These are phyloP conservation scores for Anseranas semipalmata DNA, from an alignment of 2,113 vertebrate genomes.

Conservation along the genomic window DNA sequence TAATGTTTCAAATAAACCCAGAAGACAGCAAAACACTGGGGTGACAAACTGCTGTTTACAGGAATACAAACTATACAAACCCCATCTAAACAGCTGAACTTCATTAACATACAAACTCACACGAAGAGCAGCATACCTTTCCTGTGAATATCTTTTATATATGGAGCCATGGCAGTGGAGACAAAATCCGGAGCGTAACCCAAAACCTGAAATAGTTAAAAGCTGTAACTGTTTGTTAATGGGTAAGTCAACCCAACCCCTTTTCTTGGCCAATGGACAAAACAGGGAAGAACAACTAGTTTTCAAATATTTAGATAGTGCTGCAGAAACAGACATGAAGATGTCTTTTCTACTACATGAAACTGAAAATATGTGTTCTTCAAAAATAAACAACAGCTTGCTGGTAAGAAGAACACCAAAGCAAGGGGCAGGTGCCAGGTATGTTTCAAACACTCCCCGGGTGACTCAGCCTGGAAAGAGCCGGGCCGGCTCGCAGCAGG, in stretches of 20 bases:
- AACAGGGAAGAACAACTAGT: background rate
- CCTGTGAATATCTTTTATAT: constrained; percentile 85
- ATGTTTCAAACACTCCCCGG: fast-evolving
- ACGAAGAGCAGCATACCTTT: constrained; percentile 72
- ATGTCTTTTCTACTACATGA: background rate
- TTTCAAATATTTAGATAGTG: fast-evolving
- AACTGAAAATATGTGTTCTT: fast-evolving
- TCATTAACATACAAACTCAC: background rate
- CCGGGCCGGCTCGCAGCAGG: background rate
- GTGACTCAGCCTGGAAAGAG: fast-evolving
- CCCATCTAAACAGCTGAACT: background rate
- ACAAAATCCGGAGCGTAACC: constrained; percentile 88
- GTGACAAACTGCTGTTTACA: background rate
- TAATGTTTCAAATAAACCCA: background rate
- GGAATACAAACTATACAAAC: background rate
- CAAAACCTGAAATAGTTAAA: constrained; percentile 75
- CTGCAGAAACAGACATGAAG: fast-evolving
- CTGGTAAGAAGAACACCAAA: fast-evolving
- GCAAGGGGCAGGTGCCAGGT: background rate
- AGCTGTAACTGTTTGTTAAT: background rate
- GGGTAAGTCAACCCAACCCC: background rate
- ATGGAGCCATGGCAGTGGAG: constrained; percentile 80
- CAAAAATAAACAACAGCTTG: fast-evolving
- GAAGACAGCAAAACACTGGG: background rate
- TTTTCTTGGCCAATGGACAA: background rate